Evolutionary conservation across 2,113 vertebrate species (phyloP).

Genomic region (Gallinago jamesoni): DNA sequence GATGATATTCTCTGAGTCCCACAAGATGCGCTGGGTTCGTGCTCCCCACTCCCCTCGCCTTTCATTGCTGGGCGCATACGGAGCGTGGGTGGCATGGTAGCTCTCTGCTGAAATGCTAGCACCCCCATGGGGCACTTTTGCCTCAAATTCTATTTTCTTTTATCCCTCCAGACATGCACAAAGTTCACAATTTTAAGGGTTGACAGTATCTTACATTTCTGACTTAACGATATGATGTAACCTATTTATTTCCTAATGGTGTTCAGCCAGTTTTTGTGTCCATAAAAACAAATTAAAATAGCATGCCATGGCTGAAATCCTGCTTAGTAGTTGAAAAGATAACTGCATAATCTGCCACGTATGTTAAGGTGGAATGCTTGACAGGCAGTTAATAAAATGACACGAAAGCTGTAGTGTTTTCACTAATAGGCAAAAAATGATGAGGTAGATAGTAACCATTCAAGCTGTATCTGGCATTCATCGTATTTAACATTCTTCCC

Average conservation of each 20-base stretch:
- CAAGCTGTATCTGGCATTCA: neutral
- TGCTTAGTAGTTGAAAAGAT: neutral
- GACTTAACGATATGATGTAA: neutral
- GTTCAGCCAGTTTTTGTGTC: neutral
- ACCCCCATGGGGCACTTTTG: neutral
- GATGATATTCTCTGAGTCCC: neutral
- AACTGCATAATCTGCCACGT: neutral
- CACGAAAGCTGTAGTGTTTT: neutral
- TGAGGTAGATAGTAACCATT: neutral
- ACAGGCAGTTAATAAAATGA: neutral
- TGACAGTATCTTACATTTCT: neutral
- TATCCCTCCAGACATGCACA: neutral
- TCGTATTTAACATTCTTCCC: neutral
- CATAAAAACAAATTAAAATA: neutral
- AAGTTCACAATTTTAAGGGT: neutral
- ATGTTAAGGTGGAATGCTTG: neutral
- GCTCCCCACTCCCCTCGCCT: neutral
- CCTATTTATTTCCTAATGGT: neutral
- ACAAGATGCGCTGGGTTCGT: accelerated
- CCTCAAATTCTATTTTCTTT: neutral
- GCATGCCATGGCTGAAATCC: neutral
- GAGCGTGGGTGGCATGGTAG: neutral
- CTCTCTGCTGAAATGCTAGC: neutral
- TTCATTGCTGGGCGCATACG: accelerated
- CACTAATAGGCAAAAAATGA: neutral